Evolutionary conservation across 2,797 vertebrate genomes (phyloP).

Genomic region (Rachycentron canadum): DNA sequence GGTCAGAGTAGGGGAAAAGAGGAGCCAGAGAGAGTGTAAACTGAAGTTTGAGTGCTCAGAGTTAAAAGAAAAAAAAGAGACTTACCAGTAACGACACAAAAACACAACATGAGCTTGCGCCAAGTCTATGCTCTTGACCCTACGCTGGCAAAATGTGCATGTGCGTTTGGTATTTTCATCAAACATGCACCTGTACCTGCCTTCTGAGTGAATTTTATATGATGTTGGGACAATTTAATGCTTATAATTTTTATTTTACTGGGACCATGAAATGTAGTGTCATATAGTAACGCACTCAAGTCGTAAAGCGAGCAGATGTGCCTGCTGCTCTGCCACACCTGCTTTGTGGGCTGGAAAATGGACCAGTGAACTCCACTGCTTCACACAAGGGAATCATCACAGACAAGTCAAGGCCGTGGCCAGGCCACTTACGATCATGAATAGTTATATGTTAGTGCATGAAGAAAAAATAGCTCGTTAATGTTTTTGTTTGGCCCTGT

Average conservation of each 20-base stretch:
- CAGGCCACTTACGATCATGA: conserved; percentile 6
- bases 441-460: not conserved
- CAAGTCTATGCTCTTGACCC: not conserved
- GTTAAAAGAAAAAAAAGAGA: not conserved
- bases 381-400: conserved; percentile 36
- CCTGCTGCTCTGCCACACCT: conserved; percentile 48
- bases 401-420: conserved; percentile 9
- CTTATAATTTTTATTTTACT: conserved; percentile 68
- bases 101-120: not conserved
- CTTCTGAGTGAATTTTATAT: conserved; percentile 41
- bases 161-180: conserved; percentile 8
- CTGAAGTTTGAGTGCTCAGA: conserved; percentile 2
- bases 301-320: conserved; percentile 70
- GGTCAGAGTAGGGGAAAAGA: conserved; percentile 1
- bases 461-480: not conserved
- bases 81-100: not conserved
- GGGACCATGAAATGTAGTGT: conserved; percentile 53
- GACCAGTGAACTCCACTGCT: conserved; percentile 36
- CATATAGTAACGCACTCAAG: conserved; percentile 58
- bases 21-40: conserved; percentile 8
- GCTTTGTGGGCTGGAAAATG: conserved; percentile 74
- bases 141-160: not conserved
- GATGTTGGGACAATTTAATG: conserved; percentile 61
- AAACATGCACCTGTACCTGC: conserved; percentile 27
- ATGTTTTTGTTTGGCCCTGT: not conserved